These are phyloP conservation scores for Amazona guildingii DNA, from an alignment of 2,113 vertebrate species.

Conservation along the genomic window DNA sequence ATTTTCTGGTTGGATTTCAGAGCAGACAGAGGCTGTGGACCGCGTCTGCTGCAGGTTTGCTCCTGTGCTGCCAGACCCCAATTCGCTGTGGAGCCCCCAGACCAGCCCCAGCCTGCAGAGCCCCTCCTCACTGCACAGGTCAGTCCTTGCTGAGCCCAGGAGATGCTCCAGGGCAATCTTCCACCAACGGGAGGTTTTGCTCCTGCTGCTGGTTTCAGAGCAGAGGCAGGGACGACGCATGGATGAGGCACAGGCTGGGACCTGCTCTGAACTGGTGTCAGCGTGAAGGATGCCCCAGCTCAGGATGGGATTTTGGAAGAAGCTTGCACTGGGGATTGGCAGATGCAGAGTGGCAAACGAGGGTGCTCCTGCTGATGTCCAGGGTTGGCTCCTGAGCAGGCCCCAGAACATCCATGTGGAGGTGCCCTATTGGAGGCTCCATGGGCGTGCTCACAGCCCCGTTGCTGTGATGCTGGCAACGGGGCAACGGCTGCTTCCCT, in stretches of 20 bases:
- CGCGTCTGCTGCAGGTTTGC: background rate
- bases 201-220: background rate
- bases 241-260: background rate
- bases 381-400: background rate
- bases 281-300: background rate
- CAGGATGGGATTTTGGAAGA: background rate
- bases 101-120: fast-evolving
- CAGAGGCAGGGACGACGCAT: background rate
- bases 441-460: fast-evolving
- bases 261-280: background rate
- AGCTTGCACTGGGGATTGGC: background rate
- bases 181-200: background rate
- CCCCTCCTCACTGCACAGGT: fast-evolving
- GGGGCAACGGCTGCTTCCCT: background rate
- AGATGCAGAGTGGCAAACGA: background rate
- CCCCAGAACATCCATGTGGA: background rate
- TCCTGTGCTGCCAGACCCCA: fast-evolving
- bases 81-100: fast-evolving
- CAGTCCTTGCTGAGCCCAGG: fast-evolving
- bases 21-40: background rate
- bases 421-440: background rate
- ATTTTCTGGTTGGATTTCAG: background rate
- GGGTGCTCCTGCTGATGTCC: background rate
- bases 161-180: background rate
- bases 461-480: background rate